phyloP scores from a whole-genome alignment of 2,113 vertebrate genomes.

The Pyrgilauda ruficollis region DNA sequence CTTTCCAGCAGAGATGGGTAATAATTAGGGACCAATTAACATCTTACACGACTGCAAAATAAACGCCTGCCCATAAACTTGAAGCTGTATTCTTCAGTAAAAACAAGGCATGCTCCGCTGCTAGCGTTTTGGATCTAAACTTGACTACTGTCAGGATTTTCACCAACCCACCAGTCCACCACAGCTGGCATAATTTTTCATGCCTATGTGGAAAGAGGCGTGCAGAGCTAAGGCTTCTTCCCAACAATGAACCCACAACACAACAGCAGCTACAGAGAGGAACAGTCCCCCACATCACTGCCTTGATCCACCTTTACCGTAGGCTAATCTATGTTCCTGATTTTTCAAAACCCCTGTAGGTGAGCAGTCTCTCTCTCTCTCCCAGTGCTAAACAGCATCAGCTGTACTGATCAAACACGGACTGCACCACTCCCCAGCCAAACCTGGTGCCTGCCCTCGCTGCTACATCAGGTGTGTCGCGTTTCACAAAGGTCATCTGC shows the following conservation, averaged over 20 bases:
- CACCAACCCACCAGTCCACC: not conserved
- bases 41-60: not conserved
- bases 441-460: not conserved
- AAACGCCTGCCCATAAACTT: not conserved
- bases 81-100: not conserved
- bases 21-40: not conserved
- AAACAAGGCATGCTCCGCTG: not conserved
- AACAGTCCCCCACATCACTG: not conserved
- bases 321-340: not conserved
- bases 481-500: not conserved
- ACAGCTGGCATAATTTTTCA: not conserved
- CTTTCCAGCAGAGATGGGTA: not conserved
- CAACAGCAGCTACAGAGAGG: not conserved
- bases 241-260: not conserved
- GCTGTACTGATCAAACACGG: not conserved
- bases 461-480: fast-evolving
- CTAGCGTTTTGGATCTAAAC: not conserved
- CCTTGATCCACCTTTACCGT: not conserved
- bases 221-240: not conserved
- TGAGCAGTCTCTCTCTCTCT: not conserved
- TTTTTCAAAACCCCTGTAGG: not conserved
- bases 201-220: not conserved
- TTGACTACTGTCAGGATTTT: not conserved
- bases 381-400: not conserved
- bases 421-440: not conserved